Evolutionary conservation across 2,797 vertebrate species (phyloP), one percentile per base, ranked within the genome.

Genomic region (Cuculus canorus): DNA sequence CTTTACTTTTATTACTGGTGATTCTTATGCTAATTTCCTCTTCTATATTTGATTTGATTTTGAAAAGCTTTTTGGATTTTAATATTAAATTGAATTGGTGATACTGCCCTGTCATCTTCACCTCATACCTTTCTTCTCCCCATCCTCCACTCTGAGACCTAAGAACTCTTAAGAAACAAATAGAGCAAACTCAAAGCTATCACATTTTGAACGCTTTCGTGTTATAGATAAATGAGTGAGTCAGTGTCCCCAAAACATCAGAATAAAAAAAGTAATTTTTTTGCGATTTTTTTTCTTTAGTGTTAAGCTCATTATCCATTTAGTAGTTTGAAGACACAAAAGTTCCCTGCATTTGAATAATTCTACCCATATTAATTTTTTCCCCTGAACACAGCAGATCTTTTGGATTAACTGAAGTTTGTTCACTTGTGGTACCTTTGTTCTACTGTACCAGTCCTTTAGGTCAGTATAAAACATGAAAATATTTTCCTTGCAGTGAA

Each of bases 1-100:
- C 82, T 91, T 95, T 95, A 93, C 88, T 97, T 96, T 96, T 94
- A 95, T 95, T 96, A 91, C 61, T 83, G 86, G 94, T 96, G 86
- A 97, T 96, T 96, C 96, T 84, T 87, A 81, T 94, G 92, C 83
- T 96, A 96, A 95, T 94, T 93, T 96, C 35, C 9, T 24, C 39
- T n/a, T 92, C 65, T 85, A 16, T 72, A 76, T 94, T 96, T 90
- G 59, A 70, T 94, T 96, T 96, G 41, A 86, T 88, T 96, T 95
- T 96, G 81, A 96, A 96, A 85, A 66, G 85, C 22, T 75, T 78
- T 66, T 64, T 82, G 50, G 48, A 92, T 92, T 95, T 90, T 82
- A 90, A 90, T 32, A 57, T 61, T 88, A 73, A 92, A 88, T 77
- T 92, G 89, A 93, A 91, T 76, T 65, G 70, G 21, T 80, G 79